Evolutionary conservation across 2,888 invertebrate species (phyloP).

Genomic region (Habroteleia sp.): DNA sequence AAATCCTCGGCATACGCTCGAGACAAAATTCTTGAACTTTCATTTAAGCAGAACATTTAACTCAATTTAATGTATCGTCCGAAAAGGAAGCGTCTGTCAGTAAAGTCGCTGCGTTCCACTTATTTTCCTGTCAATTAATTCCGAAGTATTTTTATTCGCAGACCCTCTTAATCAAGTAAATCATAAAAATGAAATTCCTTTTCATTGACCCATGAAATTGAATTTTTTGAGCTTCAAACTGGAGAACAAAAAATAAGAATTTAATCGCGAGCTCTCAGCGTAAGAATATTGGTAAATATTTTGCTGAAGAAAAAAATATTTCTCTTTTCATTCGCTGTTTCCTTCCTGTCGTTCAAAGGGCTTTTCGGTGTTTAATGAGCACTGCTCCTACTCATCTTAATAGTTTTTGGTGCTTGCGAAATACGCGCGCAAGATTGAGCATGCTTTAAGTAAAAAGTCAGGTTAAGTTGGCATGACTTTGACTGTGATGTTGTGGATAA

Average conservation of each 20-base stretch:
- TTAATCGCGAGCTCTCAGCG: slow-evolving; percentile 26
- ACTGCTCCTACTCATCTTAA: slow-evolving; percentile 24
- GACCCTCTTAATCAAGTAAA: too few relatives aligned
- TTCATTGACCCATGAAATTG: background rate
- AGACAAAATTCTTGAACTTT: background rate
- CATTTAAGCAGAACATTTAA: background rate
- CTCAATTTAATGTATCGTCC: too few relatives aligned
- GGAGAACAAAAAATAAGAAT: slow-evolving; percentile 5
- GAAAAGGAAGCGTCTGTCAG: too few relatives aligned
- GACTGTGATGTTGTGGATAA: slow-evolving; percentile 34
- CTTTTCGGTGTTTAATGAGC: slow-evolving; percentile 36
- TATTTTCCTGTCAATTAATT: too few relatives aligned
- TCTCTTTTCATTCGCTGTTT: background rate
- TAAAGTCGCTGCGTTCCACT: too few relatives aligned
- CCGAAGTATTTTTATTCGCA: too few relatives aligned
- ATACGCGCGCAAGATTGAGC: slow-evolving; percentile 25
- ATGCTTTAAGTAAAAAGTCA: slow-evolving; percentile 24
- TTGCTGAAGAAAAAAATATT: slow-evolving; percentile 1
- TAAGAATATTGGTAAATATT: slow-evolving; percentile 28
- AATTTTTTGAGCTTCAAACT: slow-evolving; percentile 1
- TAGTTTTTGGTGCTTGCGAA: slow-evolving; percentile 29
- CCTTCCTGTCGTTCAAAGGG: slow-evolving; percentile 18
- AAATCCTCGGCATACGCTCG: background rate
- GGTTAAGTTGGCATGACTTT: slow-evolving; percentile 31
- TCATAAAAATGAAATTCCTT: too few relatives aligned